Conservation (phyloP, 2,797 vertebrate genomes). For the Molossus molossus region DNA sequence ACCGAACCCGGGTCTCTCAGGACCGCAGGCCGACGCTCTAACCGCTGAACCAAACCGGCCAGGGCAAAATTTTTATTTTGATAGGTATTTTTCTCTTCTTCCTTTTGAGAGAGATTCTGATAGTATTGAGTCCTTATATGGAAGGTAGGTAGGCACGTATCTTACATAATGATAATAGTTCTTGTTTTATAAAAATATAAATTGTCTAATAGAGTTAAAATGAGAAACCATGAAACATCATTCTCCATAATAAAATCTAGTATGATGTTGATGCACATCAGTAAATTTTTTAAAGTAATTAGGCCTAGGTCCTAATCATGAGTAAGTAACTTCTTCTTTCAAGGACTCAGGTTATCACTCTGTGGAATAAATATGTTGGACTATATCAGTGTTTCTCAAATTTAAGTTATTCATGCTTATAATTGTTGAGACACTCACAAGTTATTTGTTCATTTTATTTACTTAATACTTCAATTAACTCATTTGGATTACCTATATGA, state of each 20-base stretch:
- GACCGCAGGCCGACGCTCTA: too few relatives aligned
- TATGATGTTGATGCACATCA: neutral
- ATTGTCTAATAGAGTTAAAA: conserved; percentile 22
- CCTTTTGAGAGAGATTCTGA: neutral
- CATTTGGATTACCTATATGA: neutral
- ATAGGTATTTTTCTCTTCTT: neutral
- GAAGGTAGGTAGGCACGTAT: neutral
- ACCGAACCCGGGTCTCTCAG: too few relatives aligned
- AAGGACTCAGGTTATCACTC: neutral
- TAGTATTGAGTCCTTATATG: neutral
- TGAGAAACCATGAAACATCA: neutral
- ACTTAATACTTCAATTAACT: conserved; percentile 37
- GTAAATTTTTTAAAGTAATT: conserved; percentile 47
- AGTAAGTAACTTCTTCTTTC: neutral
- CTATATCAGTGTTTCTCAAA: neutral
- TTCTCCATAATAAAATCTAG: neutral
- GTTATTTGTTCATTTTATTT: neutral
- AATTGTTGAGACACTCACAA: neutral
- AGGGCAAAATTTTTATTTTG: neutral
- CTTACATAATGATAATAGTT: neutral
- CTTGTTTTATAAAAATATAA: neutral
- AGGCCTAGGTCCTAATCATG: neutral
- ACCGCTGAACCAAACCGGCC: too few relatives aligned
- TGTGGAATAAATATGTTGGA: neutral
- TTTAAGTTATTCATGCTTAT: neutral